phyloP scores from a whole-genome alignment of 2,888 invertebrate species.

The Nymphalis urticae region DNA sequence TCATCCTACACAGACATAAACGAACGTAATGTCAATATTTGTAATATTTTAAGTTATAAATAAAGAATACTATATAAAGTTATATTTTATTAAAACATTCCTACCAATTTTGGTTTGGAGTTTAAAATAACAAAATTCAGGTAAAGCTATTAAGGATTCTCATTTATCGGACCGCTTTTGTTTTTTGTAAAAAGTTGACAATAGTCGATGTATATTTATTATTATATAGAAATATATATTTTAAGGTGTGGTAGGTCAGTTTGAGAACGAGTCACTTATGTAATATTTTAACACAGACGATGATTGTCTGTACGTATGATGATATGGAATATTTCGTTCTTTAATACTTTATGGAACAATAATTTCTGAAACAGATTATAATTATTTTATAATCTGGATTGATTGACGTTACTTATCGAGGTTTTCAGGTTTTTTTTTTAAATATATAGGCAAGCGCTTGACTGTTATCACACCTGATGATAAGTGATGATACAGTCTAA shows the following conservation, averaged over 20 bases:
- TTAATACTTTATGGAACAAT: too few relatives aligned
- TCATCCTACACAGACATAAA: conserved; percentile 12
- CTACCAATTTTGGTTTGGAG: background rate
- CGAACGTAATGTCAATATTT: conserved; percentile 33
- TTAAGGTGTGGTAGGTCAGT: conserved; percentile 30
- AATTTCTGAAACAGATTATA: too few relatives aligned
- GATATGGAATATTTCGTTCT: too few relatives aligned
- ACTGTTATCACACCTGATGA: too few relatives aligned
- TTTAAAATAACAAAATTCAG: conserved; percentile 26
- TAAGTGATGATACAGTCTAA: too few relatives aligned
- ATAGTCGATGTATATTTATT: conserved; percentile 11
- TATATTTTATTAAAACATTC: conserved; percentile 20
- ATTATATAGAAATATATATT: background rate
- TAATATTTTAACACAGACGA: background rate
- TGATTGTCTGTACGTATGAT: background rate
- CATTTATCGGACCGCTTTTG: conserved; percentile 9
- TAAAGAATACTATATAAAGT: conserved; percentile 9
- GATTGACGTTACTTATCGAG: too few relatives aligned
- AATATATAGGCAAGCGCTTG: too few relatives aligned
- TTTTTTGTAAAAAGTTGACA: conserved; percentile 11
- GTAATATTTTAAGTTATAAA: conserved; percentile 29
- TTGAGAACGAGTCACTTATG: conserved; percentile 7
- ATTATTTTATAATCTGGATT: too few relatives aligned
- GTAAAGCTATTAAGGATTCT: conserved; percentile 26
- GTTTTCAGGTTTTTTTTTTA: too few relatives aligned